Percentiles rank a stretch among this genome's conserved stretches.
phyloP scores from a whole-genome alignment of 1,140 invertebrate genomes.

The Orius insidiosus region DNA sequence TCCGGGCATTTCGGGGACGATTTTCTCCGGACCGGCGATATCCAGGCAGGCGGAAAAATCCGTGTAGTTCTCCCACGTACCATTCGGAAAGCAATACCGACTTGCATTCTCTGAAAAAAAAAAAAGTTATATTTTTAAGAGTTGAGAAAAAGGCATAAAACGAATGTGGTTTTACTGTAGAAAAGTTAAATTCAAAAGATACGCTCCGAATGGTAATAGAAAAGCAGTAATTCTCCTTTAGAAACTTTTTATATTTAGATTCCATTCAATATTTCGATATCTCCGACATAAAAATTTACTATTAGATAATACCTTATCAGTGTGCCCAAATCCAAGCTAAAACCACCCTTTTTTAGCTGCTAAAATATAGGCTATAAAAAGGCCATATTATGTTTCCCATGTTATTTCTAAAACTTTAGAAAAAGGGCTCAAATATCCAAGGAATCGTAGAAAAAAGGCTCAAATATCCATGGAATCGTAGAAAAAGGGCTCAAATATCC shows the following conservation, averaged over 20 bases:
- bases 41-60: constrained; percentile 28
- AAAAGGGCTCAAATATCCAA: too few species aligned
- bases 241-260: neutral
- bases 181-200: constrained; percentile 2
- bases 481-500: too few species aligned
- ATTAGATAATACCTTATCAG: too few species aligned
- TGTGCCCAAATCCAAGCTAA: too few species aligned
- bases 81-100: constrained; percentile 27
- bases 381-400: too few species aligned
- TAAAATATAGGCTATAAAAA: too few species aligned
- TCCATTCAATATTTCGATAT: constrained; percentile 4
- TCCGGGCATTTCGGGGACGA: constrained; percentile 19
- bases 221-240: neutral
- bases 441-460: too few species aligned
- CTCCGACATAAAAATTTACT: neutral
- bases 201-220: neutral
- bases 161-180: neutral
- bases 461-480: too few species aligned
- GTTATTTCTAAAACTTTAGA: too few species aligned
- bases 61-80: constrained; percentile 29
- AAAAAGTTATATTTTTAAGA: constrained; percentile 5
- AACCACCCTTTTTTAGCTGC: too few species aligned
- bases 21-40: neutral
- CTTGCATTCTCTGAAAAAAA: constrained; percentile 30
- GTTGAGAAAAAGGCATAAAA: neutral